Evolutionary conservation across 1,140 invertebrate species (phyloP).

Genomic region (Caerostris darwini): DNA sequence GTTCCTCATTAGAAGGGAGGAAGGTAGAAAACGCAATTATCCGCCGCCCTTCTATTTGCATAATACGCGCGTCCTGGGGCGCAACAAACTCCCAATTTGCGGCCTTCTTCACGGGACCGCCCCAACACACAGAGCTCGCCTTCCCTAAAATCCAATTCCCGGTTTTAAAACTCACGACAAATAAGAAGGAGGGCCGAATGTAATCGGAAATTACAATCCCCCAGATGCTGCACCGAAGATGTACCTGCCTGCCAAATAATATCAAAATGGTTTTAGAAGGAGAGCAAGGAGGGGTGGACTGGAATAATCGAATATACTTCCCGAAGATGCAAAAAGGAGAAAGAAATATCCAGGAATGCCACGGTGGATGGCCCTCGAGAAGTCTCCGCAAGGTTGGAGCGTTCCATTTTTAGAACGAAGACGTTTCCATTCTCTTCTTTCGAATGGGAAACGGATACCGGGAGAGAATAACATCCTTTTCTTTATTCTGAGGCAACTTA

Average conservation of each 20-base stretch:
- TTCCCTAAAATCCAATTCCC: slow-evolving; percentile 50
- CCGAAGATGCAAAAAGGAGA: neutral
- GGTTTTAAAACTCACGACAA: slow-evolving; percentile 53
- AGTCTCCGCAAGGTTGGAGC: neutral
- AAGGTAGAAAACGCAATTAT: slow-evolving; percentile 60
- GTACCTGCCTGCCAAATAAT: neutral
- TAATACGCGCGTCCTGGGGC: slow-evolving; percentile 44
- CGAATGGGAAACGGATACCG: neutral
- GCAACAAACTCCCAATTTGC: slow-evolving; percentile 69
- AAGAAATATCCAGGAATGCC: neutral
- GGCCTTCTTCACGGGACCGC: neutral
- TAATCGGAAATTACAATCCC: neutral
- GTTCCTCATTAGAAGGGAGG: slow-evolving; percentile 49
- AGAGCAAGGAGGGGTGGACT: neutral
- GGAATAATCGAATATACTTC: neutral
- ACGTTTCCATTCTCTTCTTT: neutral
- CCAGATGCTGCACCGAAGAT: neutral
- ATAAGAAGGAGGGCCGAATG: slow-evolving; percentile 40
- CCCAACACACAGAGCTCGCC: neutral
- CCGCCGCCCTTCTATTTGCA: slow-evolving; percentile 50
- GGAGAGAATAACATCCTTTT: neutral
- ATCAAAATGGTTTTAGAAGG: neutral
- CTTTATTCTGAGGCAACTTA: neutral
- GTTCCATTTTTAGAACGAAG: neutral
- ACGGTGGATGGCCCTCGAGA: neutral